These are phyloP conservation scores for Ictidomys tridecemlineatus DNA, from an alignment of 2,113 vertebrate species.

Conservation along the genomic window DNA sequence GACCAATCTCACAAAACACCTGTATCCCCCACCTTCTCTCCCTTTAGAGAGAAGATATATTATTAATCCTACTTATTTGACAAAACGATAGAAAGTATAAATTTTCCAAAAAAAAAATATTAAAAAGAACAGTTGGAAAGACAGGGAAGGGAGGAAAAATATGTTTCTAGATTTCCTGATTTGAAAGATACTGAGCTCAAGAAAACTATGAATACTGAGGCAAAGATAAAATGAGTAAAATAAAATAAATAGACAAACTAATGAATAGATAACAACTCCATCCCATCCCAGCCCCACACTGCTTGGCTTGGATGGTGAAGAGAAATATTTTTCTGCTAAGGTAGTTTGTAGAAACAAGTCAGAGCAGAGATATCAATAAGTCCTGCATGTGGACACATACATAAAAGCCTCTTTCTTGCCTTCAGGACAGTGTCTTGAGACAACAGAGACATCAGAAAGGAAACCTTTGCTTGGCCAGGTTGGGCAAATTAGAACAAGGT, in stretches of 20 bases:
- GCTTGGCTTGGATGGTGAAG: not conserved
- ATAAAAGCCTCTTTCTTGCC: not conserved
- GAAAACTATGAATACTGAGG: not conserved
- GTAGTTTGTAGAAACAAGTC: not conserved
- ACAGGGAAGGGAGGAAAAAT: not conserved
- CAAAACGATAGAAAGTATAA: not conserved
- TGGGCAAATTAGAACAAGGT: not conserved
- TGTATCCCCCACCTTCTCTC: not conserved
- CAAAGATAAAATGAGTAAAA: not conserved
- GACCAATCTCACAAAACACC: not conserved
- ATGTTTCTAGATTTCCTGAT: not conserved
- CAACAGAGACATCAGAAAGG: not conserved
- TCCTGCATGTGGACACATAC: not conserved
- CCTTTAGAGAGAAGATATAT: not conserved
- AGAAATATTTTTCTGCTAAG: not conserved
- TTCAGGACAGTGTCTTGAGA: not conserved
- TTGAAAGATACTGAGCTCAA: not conserved
- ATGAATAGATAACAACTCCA: not conserved
- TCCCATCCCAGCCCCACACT: not conserved
- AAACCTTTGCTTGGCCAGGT: not conserved
- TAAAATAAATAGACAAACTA: not conserved
- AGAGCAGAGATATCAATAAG: not conserved
- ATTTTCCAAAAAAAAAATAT: not conserved
- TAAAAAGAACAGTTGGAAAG: not conserved
- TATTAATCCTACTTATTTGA: conserved; percentile 32